Evolutionary conservation across 2,888 invertebrate genomes (phyloP).

Genomic region (Biston stratarius): DNA sequence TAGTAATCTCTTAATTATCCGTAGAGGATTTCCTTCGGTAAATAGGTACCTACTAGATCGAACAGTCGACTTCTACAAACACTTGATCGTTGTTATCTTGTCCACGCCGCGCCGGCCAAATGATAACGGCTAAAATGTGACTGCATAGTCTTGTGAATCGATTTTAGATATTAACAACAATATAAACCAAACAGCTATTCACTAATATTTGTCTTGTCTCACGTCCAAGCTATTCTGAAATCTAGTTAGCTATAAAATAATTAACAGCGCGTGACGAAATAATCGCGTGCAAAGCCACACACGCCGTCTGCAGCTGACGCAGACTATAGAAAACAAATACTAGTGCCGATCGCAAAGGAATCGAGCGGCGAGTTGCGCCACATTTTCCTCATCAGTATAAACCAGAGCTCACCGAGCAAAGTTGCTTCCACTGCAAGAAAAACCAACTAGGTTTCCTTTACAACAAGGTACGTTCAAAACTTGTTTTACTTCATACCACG

Average conservation of each 20-base stretch:
- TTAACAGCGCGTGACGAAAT: constrained; percentile 16
- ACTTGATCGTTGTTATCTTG: constrained; percentile 8
- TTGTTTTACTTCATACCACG: constrained; percentile 8
- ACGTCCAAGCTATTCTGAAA: constrained; percentile 5
- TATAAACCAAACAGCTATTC: neutral
- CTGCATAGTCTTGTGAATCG: neutral
- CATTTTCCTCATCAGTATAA: constrained; percentile 16
- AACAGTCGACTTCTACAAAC: neutral
- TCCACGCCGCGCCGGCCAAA: neutral
- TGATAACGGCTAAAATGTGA: constrained; percentile 5
- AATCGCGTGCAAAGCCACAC: constrained; percentile 29
- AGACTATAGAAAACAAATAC: constrained; percentile 17
- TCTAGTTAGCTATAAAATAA: constrained; percentile 5
- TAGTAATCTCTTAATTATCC: too few species aligned
- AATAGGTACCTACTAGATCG: neutral
- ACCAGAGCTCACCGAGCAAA: constrained; percentile 1
- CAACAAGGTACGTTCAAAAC: constrained; percentile 21
- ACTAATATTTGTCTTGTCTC: constrained; percentile 1
- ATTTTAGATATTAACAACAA: neutral
- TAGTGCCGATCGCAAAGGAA: constrained; percentile 22
- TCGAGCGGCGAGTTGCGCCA: constrained; percentile 14
- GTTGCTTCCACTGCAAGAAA: constrained; percentile 15
- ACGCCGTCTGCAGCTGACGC: constrained; percentile 21
- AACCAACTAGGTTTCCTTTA: constrained; percentile 1
- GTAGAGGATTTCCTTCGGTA: neutral